Percentiles rank a stretch among this genome's conserved stretches.
phyloP scores from a whole-genome alignment of 2,888 invertebrate genomes.

The Atrina japonica region DNA sequence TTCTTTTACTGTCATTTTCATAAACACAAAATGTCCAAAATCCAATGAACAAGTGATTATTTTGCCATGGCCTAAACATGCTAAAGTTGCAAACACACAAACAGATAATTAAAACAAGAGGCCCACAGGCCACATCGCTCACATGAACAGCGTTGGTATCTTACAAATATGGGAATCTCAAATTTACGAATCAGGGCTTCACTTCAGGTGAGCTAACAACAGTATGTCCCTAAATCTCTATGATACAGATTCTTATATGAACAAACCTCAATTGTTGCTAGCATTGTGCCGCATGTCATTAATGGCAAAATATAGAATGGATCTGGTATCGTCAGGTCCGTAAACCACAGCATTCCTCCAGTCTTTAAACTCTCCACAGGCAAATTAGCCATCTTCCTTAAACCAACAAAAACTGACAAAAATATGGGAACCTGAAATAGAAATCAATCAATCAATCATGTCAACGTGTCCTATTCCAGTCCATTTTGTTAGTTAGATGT shows the following conservation, averaged over 20 bases:
- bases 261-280: conserved; percentile 88
- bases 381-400: conserved; percentile 92
- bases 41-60: too few species aligned
- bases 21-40: too few species aligned
- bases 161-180: too few species aligned
- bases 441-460: not conserved
- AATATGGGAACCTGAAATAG: conserved; percentile 88
- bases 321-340: conserved; percentile 94
- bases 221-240: too few species aligned
- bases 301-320: conserved; percentile 93
- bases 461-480: not conserved
- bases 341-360: conserved; percentile 96
- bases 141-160: too few species aligned
- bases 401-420: conserved; percentile 93
- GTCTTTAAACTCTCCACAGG: conserved; percentile 94
- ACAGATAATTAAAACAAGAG: not conserved
- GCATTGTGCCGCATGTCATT: conserved; percentile 91
- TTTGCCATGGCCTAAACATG: too few species aligned
- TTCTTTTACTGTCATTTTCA: too few species aligned
- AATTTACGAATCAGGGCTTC: too few species aligned
- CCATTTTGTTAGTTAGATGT: too few species aligned
- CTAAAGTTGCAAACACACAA: too few species aligned
- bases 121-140: too few species aligned
- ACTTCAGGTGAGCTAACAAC: not conserved
- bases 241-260: too few species aligned